phyloP scores from a whole-genome alignment of 2,797 vertebrate genomes.

The Meda fulgida region DNA sequence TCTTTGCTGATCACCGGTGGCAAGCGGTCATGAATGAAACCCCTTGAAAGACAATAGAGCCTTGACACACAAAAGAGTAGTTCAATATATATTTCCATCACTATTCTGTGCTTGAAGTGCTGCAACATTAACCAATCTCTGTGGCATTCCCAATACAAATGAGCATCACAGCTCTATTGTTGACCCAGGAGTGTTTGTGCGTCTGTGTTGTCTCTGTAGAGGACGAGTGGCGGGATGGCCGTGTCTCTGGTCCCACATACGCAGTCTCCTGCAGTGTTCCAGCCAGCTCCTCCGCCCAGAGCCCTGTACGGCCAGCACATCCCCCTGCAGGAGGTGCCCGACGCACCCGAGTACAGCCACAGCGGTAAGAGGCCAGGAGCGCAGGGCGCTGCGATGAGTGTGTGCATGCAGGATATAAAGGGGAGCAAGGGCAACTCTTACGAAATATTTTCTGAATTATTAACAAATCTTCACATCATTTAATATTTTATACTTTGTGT shows the following conservation, averaged over 20 bases:
- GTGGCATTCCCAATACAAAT: not conserved
- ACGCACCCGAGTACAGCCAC: conserved; percentile 82
- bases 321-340: conserved; percentile 93
- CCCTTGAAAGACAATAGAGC: conserved; percentile 12
- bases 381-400: no score
- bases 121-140: not conserved
- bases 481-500: not conserved
- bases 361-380: conserved; percentile 81
- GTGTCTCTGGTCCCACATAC: conserved; percentile 76
- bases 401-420: no score
- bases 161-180: not conserved
- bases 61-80: conserved; percentile 10
- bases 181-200: conserved; percentile 34
- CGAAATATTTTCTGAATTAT: not conserved
- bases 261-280: conserved; percentile 79
- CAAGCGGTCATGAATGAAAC: conserved; percentile 44
- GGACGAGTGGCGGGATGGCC: conserved; percentile 73
- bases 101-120: not conserved
- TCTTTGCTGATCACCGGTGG: conserved; percentile 16
- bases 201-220: conserved; percentile 73
- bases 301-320: conserved; percentile 81
- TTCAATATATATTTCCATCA: not conserved
- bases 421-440: not conserved
- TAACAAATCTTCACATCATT: not conserved
- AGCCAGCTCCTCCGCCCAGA: conserved; percentile 83